Base-by-base conservation (phyloP, 2,888 invertebrate genomes). In the Pedicia rivosa region DNA sequence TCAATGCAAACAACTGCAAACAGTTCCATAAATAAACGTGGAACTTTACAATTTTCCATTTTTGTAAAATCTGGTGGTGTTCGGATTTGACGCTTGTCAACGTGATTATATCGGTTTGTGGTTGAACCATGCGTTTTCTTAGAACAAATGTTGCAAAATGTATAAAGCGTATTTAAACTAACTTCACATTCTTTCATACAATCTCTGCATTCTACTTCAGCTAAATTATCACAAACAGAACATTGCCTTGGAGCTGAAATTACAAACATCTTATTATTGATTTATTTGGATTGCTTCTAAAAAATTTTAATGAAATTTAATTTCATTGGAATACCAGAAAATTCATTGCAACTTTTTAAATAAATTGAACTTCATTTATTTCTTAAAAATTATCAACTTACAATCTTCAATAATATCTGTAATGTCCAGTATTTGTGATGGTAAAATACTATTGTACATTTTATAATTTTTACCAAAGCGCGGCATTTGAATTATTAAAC, bases 1-100 rank as follows among this genome's bases (percentile, higher is more conserved):
- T 95, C 94, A 47, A 97, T 97, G 60, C 95, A 97, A 24, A 97
- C 79, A 32, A 97, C 92, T 20, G 95, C 94, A 60, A 94, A 91
- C 27, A 97, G 67, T 60, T 94, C 91, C 82, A 97, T 84, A 55
- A 75, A 87, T 10, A 88, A 69, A 35, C 88, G 67, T 2, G 88
- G 86, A 15, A 80, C 73, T 3, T 73, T 68, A 52, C 76, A 75
- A 47, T 77, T 74, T 52, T 78, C 68, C 45, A 72, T 70, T 20
- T 68, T 65, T 51, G 75, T 83, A 54, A 82, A 80, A 10, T 30
- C 30, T 49, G 63, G 62, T 31, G 53, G 49, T 8, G 54, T 65
- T 42, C 70, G 56, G 34, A 64, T 50, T 40, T 60, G 52, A 57
- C 71, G 71, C 14, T 13, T 13, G n/a, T n/a, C n/a, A n/a, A n/a